These are phyloP conservation scores for Callopanchax toddi DNA, from an alignment of 2,113 vertebrate genomes.

Conservation along the genomic window DNA sequence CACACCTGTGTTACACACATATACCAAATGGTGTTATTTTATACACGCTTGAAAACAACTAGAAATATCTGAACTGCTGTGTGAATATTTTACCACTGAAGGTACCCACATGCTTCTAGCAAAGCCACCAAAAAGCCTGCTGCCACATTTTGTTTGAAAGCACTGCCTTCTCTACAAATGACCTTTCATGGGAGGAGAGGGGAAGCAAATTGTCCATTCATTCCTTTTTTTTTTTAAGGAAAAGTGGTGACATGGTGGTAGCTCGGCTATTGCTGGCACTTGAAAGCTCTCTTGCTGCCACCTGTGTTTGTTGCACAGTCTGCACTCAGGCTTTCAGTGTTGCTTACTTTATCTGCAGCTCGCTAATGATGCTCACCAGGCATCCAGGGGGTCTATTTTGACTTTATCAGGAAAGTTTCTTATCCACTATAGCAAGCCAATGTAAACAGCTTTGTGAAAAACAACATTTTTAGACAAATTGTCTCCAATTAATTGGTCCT, in stretches of 20 bases:
- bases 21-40: conserved; percentile 12
- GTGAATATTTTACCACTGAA: conserved; percentile 50
- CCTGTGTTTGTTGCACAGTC: conserved; percentile 49
- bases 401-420: conserved; percentile 29
- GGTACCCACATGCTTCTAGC: conserved; percentile 7
- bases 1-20: conserved; percentile 11
- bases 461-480: conserved; percentile 4
- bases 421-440: conserved; percentile 11
- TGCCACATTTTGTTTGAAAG: conserved; percentile 62
- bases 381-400: conserved; percentile 16
- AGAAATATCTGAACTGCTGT: conserved; percentile 38
- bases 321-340: conserved; percentile 44
- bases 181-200: conserved; percentile 53
- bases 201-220: conserved; percentile 53
- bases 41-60: conserved; percentile 19
- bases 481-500: conserved; percentile 47
- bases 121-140: conserved; percentile 33
- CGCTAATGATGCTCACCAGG: conserved; percentile 48
- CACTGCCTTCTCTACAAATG: conserved; percentile 53
- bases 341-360: conserved; percentile 38
- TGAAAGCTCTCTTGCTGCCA: conserved; percentile 57
- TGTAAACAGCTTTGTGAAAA: conserved; percentile 6
- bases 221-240: conserved; percentile 39
- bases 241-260: conserved; percentile 57
- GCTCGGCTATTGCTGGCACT: conserved; percentile 40